phyloP scores from a whole-genome alignment of 2,797 vertebrate genomes.

The Natrix natrix region DNA sequence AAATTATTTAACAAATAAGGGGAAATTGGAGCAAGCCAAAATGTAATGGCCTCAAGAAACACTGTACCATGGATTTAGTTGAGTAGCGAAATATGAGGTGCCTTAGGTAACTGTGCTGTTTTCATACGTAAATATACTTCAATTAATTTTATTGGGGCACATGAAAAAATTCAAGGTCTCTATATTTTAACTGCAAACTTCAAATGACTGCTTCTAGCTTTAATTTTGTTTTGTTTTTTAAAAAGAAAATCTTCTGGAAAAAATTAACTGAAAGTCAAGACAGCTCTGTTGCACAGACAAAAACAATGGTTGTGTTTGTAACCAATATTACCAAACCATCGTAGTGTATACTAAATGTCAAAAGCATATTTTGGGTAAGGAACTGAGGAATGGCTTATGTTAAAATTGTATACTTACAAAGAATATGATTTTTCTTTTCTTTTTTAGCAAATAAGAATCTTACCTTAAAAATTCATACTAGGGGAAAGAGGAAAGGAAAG shows the following conservation, averaged over 20 bases:
- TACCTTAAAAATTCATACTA: neutral
- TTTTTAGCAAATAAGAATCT: neutral
- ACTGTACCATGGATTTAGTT: neutral
- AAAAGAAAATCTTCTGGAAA: conserved; percentile 64
- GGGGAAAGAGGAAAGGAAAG: neutral
- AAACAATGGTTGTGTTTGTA: conserved; percentile 70
- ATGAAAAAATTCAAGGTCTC: conserved; percentile 43
- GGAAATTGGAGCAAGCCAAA: conserved; percentile 31
- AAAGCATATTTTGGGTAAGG: conserved; percentile 53
- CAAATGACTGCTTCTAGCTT: conserved; percentile 58
- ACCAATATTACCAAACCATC: conserved; percentile 62
- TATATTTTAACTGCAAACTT: conserved; percentile 47
- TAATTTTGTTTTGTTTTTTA: conserved; percentile 48
- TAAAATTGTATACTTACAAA: conserved; percentile 53
- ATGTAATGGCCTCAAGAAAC: conserved; percentile 19
- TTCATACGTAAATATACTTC: neutral
- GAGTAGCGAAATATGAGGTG: conserved; percentile 10
- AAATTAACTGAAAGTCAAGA: conserved; percentile 68
- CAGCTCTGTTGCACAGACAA: conserved; percentile 62
- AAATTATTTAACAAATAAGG: conserved; percentile 38
- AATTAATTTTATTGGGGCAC: conserved; percentile 19
- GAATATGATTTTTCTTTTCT: conserved; percentile 38
- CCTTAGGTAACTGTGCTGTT: neutral
- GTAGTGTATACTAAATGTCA: conserved; percentile 58
- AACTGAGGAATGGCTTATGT: conserved; percentile 61